phyloP scores from a whole-genome alignment of 2,797 vertebrate genomes.

The Steatocranus sp. region DNA sequence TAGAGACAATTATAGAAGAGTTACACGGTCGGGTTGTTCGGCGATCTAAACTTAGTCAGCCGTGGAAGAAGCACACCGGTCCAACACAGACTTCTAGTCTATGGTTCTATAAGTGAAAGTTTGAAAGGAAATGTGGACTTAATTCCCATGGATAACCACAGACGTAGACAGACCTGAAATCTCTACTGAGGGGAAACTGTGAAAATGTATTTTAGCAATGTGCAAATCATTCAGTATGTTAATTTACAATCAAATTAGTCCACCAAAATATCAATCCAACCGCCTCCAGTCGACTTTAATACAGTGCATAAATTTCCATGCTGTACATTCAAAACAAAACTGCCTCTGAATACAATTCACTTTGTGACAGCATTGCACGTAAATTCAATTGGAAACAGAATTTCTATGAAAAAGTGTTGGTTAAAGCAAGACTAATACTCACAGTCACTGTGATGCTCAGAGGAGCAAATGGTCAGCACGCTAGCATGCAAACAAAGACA shows the following conservation, averaged over 20 bases:
- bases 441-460: background rate
- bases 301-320: background rate
- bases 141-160: background rate
- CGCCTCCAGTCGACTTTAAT: background rate
- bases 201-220: background rate
- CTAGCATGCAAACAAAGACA: background rate
- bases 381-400: background rate
- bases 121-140: background rate
- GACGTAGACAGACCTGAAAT: conserved; percentile 2
- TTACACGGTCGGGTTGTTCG: background rate
- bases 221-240: background rate
- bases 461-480: background rate
- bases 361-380: background rate
- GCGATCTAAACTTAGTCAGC: conserved; percentile 36
- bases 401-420: background rate
- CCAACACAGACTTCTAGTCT: background rate
- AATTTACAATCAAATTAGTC: background rate
- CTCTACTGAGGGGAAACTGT: background rate
- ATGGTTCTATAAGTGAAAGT: background rate
- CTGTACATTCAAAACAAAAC: background rate
- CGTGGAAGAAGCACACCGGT: background rate
- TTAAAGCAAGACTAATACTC: background rate
- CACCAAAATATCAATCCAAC: background rate
- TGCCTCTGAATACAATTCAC: background rate
- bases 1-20: conserved; percentile 28